Conservation (phyloP, 2,888 invertebrate genomes). For the Orthonychiurus folsomi region DNA sequence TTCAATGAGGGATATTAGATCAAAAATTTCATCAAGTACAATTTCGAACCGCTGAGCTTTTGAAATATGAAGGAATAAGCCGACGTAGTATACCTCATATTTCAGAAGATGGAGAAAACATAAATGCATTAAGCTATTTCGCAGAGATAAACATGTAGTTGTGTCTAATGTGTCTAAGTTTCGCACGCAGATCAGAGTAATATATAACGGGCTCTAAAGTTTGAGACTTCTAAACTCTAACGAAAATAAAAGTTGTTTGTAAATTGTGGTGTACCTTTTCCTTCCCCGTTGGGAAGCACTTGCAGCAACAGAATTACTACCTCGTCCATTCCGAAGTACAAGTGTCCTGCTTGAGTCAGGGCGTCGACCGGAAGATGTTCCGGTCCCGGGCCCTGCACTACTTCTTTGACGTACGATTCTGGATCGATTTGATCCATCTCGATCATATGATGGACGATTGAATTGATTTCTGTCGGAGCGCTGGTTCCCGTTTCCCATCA, state of each 20-base stretch:
- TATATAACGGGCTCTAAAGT: background rate
- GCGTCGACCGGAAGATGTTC: background rate
- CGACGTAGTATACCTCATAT: no score
- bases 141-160: constrained; percentile 2
- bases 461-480: background rate
- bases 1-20: no score
- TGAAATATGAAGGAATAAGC: no score
- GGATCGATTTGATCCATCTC: background rate
- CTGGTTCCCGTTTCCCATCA: background rate
- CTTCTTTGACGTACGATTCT: background rate
- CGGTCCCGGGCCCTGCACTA: no score
- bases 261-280: background rate
- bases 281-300: background rate
- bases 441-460: background rate
- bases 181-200: background rate
- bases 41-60: no score
- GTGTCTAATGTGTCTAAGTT: background rate
- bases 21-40: no score
- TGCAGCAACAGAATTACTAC: background rate
- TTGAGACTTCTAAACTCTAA: background rate
- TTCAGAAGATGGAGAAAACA: no score
- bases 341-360: background rate
- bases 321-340: background rate
- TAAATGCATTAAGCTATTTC: no score
- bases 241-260: no score